Conservation (phyloP, 1,140 invertebrate genomes). For the Chlorops oryzae region DNA sequence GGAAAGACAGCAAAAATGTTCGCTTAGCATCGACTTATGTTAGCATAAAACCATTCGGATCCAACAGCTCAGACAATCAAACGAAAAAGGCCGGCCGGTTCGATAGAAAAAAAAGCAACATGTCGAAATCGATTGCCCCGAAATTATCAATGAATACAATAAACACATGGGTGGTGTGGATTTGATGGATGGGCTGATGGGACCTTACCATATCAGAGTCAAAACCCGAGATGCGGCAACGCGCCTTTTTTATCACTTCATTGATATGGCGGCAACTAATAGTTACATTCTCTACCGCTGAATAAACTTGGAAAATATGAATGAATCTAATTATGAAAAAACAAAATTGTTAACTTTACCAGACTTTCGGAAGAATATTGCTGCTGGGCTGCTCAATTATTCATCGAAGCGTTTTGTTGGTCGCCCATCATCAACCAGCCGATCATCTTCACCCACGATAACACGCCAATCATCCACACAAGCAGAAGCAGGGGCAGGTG, state of each 20-base stretch:
- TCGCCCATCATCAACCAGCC: too few relatives aligned
- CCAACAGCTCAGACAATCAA: background rate
- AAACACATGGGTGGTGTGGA: slow-evolving; percentile 50
- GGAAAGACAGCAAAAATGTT: slow-evolving; percentile 47
- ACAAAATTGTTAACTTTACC: too few relatives aligned
- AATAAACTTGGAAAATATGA: too few relatives aligned
- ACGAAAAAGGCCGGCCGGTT: background rate
- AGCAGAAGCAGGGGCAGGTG: too few relatives aligned
- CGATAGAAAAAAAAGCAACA: slow-evolving; percentile 26
- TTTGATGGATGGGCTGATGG: slow-evolving; percentile 45
- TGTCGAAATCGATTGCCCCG: slow-evolving; percentile 45
- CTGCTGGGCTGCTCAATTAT: too few relatives aligned
- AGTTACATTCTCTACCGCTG: background rate
- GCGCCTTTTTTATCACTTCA: slow-evolving; percentile 47
- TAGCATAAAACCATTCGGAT: slow-evolving; percentile 16
- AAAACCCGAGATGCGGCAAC: slow-evolving; percentile 47
- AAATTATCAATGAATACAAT: slow-evolving; percentile 49
- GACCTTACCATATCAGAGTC: slow-evolving; percentile 43
- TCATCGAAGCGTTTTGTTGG: too few relatives aligned
- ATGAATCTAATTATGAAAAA: too few relatives aligned
- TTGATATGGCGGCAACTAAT: slow-evolving; percentile 34
- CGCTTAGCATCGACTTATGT: slow-evolving; percentile 44
- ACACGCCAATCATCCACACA: too few relatives aligned
- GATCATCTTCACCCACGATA: too few relatives aligned
- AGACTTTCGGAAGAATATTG: too few relatives aligned